These are phyloP conservation scores for Orientallactaga sibirica DNA, from an alignment of 2,797 vertebrate genomes.

Conservation along the genomic window DNA sequence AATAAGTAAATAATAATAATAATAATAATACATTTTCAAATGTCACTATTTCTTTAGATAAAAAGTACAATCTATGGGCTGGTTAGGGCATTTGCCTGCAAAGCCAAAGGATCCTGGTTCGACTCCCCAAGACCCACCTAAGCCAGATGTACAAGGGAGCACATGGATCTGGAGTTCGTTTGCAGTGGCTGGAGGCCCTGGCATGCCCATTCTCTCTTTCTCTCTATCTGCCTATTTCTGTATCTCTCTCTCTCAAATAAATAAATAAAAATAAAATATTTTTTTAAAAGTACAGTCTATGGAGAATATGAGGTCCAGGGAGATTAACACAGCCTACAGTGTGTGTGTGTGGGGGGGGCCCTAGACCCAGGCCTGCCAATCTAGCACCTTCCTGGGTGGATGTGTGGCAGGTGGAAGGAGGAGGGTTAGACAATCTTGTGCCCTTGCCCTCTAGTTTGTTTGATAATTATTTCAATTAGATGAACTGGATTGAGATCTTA, in stretches of 20 bases:
- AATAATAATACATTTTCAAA: too few species aligned
- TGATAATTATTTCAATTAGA: neutral
- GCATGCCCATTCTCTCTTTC: too few species aligned
- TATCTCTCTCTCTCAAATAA: too few species aligned
- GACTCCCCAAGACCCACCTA: too few species aligned
- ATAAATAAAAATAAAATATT: neutral
- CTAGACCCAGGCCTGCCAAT: neutral
- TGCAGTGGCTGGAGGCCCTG: too few species aligned
- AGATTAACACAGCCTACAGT: neutral
- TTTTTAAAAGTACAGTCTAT: neutral
- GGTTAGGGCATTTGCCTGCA: too few species aligned
- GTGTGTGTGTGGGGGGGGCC: neutral
- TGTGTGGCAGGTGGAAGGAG: rapidly evolving
- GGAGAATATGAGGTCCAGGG: neutral
- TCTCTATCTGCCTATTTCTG: too few species aligned
- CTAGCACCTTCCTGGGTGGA: neutral
- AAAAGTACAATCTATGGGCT: neutral
- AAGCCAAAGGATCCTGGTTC: too few species aligned
- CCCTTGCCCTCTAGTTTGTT: neutral
- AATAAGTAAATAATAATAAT: too few species aligned
- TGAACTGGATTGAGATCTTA: neutral
- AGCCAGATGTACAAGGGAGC: too few species aligned
- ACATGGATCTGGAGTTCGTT: too few species aligned
- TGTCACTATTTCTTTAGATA: neutral
- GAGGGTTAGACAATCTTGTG: neutral